Conservation (phyloP, 2,797 vertebrate genomes). For the Catamblyrhynchus diadema region DNA sequence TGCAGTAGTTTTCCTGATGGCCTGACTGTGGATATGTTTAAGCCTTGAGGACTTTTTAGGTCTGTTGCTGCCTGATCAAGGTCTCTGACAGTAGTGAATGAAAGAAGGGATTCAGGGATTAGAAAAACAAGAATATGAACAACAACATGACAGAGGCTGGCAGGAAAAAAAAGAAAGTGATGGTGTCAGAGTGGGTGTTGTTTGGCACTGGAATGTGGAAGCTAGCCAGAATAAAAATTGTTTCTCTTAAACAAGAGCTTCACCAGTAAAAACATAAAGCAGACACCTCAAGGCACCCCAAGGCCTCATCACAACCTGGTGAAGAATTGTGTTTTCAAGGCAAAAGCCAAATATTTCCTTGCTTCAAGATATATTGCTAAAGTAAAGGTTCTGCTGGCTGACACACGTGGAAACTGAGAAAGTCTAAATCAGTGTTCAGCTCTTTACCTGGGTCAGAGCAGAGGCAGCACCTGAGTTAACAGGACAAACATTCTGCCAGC, state of each 20-base stretch:
- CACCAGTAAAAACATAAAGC: neutral
- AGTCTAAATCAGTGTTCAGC: neutral
- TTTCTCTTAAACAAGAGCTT: neutral
- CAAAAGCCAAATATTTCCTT: neutral
- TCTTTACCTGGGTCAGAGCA: neutral
- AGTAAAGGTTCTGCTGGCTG: neutral
- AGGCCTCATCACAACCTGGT: neutral
- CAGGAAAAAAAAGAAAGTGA: neutral
- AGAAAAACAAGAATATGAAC: constrained; percentile 16
- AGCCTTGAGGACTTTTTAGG: neutral
- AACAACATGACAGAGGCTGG: constrained; percentile 7
- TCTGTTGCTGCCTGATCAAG: neutral
- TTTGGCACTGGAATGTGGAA: neutral
- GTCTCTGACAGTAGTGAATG: neutral
- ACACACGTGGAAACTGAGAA: neutral
- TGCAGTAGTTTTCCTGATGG: neutral
- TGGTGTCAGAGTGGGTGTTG: neutral
- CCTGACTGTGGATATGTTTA: neutral
- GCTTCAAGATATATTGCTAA: neutral
- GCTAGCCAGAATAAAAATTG: neutral
- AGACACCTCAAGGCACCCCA: neutral
- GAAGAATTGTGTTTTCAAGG: neutral
- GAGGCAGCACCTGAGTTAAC: neutral
- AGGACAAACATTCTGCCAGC: neutral
- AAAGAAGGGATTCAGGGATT: neutral